These are phyloP conservation scores for Rhinopomastus cyanomelas DNA, from an alignment of 2,113 vertebrate species.

Conservation along the genomic window DNA sequence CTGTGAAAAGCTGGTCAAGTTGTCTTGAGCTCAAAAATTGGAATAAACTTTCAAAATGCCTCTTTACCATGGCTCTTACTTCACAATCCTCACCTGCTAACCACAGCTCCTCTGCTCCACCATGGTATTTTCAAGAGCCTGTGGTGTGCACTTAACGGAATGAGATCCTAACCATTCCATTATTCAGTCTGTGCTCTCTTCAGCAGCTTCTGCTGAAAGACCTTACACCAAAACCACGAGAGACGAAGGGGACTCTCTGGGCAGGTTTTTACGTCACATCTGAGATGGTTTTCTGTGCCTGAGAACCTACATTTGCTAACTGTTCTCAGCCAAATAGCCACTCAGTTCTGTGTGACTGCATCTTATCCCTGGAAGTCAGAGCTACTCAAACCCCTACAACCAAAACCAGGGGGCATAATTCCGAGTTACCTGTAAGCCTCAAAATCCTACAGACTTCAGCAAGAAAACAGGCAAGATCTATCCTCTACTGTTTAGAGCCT, in stretches of 20 bases:
- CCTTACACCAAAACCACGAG: not conserved
- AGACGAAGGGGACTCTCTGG: not conserved
- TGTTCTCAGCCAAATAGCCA: not conserved
- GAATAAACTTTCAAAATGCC: not conserved
- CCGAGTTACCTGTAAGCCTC: not conserved
- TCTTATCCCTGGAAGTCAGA: not conserved
- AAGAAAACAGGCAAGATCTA: not conserved
- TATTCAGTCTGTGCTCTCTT: not conserved
- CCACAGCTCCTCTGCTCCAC: not conserved
- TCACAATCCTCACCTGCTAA: not conserved
- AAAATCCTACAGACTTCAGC: not conserved
- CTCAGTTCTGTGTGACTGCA: fast-evolving
- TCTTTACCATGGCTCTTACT: not conserved
- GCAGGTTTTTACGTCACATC: not conserved
- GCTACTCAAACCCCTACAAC: not conserved
- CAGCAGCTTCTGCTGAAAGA: not conserved
- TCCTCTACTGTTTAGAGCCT: not conserved
- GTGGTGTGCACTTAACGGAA: not conserved
- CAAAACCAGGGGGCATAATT: not conserved
- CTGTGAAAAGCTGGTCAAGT: not conserved
- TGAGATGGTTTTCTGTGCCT: not conserved
- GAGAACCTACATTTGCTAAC: not conserved
- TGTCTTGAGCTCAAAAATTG: not conserved
- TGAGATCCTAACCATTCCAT: not conserved
- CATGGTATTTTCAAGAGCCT: not conserved